Conservation (phyloP, 37 sponge, comb jelly and placozoan species). For the Petrosia ficiformis region DNA sequence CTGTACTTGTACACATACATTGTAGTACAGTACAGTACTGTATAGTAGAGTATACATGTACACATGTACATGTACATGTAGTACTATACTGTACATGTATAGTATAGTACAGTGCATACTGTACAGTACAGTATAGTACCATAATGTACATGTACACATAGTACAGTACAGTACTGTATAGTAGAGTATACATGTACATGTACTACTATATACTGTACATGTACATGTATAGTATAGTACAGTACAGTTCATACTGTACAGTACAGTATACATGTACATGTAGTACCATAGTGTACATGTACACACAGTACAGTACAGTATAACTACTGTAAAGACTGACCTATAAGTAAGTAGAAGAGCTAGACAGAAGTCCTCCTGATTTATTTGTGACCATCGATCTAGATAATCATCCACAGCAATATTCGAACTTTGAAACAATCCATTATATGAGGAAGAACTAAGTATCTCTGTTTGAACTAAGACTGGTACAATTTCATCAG, state of each 20-base stretch:
- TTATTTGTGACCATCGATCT: slow-evolving; percentile 29
- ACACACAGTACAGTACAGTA: too few species aligned
- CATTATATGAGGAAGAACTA: neutral
- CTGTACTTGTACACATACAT: neutral
- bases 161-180: neutral
- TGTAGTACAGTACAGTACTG: neutral
- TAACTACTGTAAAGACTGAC: too few species aligned
- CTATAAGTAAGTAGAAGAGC: slow-evolving; percentile 52
- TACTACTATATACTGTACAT: too few species aligned
- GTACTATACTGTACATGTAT: neutral
- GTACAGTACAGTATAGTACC: neutral
- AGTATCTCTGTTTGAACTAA: slow-evolving; percentile 3
- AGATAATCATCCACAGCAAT: slow-evolving; percentile 25
- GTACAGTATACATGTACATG: too few species aligned
- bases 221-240: neutral
- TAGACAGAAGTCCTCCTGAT: slow-evolving; percentile 57
- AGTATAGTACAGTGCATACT: neutral
- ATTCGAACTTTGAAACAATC: neutral
- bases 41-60: neutral
- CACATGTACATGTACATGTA: neutral
- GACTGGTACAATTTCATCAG: slow-evolving; percentile 7
- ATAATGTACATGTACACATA: neutral
- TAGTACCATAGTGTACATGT: too few species aligned
- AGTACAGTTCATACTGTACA: too few species aligned
- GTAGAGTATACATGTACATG: neutral